A percentile compares a stretch with the other conserved stretches of the same genome.
Evolutionary conservation across 2,113 vertebrate genomes (phyloP).

Genomic region (Malurus melanocephalus): DNA sequence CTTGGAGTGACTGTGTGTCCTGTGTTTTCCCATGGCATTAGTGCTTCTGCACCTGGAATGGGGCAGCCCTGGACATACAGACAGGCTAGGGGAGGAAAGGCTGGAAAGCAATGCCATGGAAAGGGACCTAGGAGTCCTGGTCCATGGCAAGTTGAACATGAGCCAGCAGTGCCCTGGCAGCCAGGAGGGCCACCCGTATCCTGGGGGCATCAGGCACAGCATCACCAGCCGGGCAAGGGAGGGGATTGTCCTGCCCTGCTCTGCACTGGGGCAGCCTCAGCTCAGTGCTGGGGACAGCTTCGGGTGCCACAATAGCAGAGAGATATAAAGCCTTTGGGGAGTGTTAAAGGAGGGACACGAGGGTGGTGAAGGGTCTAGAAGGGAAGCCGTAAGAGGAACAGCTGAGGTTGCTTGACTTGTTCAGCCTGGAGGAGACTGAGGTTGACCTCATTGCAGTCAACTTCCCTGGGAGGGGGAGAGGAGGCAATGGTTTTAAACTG

Average conservation of each 20-base stretch:
- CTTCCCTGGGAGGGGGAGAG: not conserved
- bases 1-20: not conserved
- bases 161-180: not conserved
- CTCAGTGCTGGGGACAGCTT: not conserved
- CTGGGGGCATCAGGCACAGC: not conserved
- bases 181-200: not conserved
- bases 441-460: not conserved
- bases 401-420: not conserved
- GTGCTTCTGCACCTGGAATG: not conserved
- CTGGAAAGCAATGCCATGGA: too few species aligned
- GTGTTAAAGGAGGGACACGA: not conserved
- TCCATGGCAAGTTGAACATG: rapidly evolving
- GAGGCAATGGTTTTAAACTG: not conserved
- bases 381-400: rapidly evolving
- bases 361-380: not conserved
- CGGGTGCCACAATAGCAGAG: rapidly evolving
- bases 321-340: not conserved
- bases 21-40: not conserved
- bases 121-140: not conserved
- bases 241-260: not conserved
- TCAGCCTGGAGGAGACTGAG: not conserved
- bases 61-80: not conserved
- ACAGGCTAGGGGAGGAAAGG: not conserved
- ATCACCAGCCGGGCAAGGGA: rapidly evolving
- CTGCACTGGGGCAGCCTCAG: not conserved